Evolutionary conservation across 2,888 invertebrate species (phyloP).

Genomic region (Diarsia brunnea): DNA sequence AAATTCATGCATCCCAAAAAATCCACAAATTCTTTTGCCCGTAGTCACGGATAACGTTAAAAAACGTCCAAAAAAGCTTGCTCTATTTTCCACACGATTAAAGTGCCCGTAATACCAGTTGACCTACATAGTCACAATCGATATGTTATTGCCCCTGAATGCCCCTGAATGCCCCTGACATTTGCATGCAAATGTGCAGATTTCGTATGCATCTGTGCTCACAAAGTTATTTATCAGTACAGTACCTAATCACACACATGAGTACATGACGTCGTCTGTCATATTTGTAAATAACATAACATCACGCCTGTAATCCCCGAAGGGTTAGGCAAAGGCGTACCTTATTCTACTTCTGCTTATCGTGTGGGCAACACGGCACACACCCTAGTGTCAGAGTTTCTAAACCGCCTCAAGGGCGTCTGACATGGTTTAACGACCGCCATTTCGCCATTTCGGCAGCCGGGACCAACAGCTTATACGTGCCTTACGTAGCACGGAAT

Average conservation of each 20-base stretch:
- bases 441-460: too few relatives aligned
- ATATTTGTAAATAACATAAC: background rate
- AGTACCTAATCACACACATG: slow-evolving; percentile 16
- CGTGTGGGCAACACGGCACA: too few relatives aligned
- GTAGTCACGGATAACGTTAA: background rate
- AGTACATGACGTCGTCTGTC: slow-evolving; percentile 5
- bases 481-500: too few relatives aligned
- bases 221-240: slow-evolving; percentile 19
- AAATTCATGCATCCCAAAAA: background rate
- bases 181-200: slow-evolving; percentile 46
- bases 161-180: slow-evolving; percentile 35
- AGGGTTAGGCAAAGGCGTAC: too few relatives aligned
- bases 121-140: slow-evolving; percentile 46
- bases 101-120: slow-evolving; percentile 23
- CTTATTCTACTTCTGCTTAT: too few relatives aligned
- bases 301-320: too few relatives aligned
- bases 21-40: background rate
- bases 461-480: too few relatives aligned
- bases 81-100: slow-evolving; percentile 12
- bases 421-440: too few relatives aligned
- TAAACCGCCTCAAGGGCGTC: too few relatives aligned
- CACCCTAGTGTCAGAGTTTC: too few relatives aligned
- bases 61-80: slow-evolving; percentile 16
- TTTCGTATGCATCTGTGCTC: slow-evolving; percentile 28
- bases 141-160: slow-evolving; percentile 45